Evolutionary conservation across 2,113 vertebrate genomes (phyloP).

Genomic region (Phocoena sinus): DNA sequence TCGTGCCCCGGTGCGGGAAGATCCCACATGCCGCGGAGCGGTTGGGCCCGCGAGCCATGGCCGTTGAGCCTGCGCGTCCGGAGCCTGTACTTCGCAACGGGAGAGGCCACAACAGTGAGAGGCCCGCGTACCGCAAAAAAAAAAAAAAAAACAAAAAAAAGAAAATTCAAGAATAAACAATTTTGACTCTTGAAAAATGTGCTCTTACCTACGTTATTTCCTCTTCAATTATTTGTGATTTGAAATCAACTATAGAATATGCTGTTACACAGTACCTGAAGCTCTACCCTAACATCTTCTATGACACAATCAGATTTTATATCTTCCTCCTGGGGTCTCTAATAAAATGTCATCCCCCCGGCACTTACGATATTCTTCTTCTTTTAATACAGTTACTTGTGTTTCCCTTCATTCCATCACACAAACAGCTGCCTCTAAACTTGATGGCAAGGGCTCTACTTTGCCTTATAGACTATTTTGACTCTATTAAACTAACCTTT

Average conservation of each 20-base stretch:
- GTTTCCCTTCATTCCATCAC: neutral
- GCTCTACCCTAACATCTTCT: neutral
- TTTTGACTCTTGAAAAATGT: neutral
- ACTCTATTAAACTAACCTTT: neutral
- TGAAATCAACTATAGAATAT: neutral
- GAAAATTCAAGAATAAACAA: neutral
- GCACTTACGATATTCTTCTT: neutral
- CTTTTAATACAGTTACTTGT: neutral
- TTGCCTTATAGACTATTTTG: no score
- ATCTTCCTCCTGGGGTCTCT: neutral
- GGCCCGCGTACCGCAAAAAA: no score
- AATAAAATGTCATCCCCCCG: neutral
- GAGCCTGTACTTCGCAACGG: no score
- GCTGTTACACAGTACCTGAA: no score
- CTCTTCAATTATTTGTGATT: neutral
- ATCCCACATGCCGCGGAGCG: no score
- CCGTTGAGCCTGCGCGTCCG: no score
- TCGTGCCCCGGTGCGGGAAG: no score
- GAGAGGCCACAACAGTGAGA: no score
- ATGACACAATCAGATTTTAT: neutral
- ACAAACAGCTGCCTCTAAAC: neutral
- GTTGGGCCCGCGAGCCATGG: no score
- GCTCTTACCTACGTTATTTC: neutral
- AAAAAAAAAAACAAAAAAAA: no score
- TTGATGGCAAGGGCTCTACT: neutral